phyloP scores from a whole-genome alignment of 2,797 vertebrate genomes.

The Kryptopterus vitreolus region DNA sequence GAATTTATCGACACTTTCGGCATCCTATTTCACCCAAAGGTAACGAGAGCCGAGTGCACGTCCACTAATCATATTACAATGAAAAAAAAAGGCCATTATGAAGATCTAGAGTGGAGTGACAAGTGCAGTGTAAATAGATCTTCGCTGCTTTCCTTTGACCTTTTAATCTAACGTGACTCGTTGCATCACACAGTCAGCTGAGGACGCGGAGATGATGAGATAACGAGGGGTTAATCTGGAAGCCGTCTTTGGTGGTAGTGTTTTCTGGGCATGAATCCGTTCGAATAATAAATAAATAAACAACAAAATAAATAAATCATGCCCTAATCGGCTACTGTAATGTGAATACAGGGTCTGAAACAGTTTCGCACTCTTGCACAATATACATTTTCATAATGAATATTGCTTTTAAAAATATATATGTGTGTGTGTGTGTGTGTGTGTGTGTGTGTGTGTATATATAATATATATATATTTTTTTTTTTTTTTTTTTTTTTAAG shows the following conservation, averaged over 20 bases:
- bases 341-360: not conserved
- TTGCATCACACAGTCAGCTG: slow-evolving; percentile 40
- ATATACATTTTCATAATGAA: too few species aligned
- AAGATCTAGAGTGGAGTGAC: not conserved
- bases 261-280: not conserved
- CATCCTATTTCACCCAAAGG: not conserved
- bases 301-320: not conserved
- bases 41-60: not conserved
- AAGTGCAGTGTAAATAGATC: slow-evolving; percentile 18
- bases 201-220: slow-evolving; percentile 28
- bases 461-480: too few species aligned
- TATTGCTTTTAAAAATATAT: too few species aligned
- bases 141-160: slow-evolving; percentile 41
- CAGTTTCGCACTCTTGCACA: too few species aligned
- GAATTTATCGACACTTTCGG: not conserved
- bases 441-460: too few species aligned
- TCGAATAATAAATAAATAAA: too few species aligned
- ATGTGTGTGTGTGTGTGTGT: too few species aligned
- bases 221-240: not conserved
- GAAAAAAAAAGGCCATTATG: not conserved
- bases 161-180: slow-evolving; percentile 39
- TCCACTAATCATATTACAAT: not conserved
- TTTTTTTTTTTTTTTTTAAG: not conserved
- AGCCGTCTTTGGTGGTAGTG: not conserved
- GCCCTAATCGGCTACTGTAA: not conserved